phyloP scores from a whole-genome alignment of 2,113 vertebrate genomes.

The Charina bottae region DNA sequence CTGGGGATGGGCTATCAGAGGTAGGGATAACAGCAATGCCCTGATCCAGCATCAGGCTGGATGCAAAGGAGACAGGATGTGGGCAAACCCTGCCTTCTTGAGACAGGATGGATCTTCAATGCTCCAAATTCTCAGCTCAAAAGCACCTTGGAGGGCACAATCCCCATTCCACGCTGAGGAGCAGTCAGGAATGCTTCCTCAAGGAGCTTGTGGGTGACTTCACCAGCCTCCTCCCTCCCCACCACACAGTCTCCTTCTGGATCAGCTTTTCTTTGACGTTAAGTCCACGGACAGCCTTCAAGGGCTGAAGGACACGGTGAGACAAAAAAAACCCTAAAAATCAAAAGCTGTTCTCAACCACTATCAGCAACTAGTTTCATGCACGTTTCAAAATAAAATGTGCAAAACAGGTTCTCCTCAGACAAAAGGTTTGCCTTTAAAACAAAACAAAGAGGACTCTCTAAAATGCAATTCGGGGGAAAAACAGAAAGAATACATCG shows the following conservation, averaged over 20 bases:
- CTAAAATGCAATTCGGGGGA: not conserved
- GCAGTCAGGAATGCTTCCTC: no score
- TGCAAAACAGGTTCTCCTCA: not conserved
- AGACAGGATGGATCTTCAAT: no score
- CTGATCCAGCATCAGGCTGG: no score
- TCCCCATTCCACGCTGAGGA: no score
- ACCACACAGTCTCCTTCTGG: not conserved
- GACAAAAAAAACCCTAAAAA: not conserved
- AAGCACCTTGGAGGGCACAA: no score
- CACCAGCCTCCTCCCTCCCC: not conserved
- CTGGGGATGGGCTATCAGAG: no score
- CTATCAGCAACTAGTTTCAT: not conserved
- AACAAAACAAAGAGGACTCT: not conserved
- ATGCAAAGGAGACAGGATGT: no score
- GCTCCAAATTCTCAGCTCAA: no score
- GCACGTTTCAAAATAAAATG: not conserved
- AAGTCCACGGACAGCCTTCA: not conserved
- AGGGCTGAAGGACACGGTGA: not conserved
- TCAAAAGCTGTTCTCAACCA: not conserved
- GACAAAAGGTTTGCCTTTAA: not conserved
- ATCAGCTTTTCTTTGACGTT: not conserved
- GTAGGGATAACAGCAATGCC: no score
- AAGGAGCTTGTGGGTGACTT: not conserved
- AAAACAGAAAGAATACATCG: no score
- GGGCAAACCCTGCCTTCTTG: no score